Evolutionary conservation across 2,888 invertebrate genomes (phyloP).

Genomic region (Pyrrhia umbra): DNA sequence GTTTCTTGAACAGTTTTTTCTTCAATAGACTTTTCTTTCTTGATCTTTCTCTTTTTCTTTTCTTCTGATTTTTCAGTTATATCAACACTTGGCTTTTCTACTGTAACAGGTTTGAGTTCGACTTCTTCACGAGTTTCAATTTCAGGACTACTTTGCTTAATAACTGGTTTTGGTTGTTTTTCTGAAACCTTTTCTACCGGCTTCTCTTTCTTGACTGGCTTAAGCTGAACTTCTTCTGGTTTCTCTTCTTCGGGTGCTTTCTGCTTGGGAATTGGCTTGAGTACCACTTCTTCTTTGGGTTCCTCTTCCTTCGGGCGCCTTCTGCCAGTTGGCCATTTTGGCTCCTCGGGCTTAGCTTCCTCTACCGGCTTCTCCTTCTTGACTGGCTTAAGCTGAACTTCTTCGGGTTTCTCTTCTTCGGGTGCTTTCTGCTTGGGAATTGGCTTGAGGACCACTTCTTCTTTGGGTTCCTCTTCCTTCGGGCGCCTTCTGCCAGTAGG

Average conservation of each 20-base stretch:
- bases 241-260: conserved; percentile 16
- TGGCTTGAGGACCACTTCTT: conserved; percentile 6
- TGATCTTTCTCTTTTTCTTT: conserved; percentile 30
- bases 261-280: conserved; percentile 28
- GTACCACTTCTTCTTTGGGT: conserved; percentile 30
- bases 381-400: neutral
- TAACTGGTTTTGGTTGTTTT: conserved; percentile 23
- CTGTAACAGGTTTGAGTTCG: conserved; percentile 2
- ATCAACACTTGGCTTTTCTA: conserved; percentile 25
- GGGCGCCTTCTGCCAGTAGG: conserved; percentile 10
- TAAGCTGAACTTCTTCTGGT: neutral
- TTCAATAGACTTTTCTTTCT: conserved; percentile 65
- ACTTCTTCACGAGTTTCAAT: conserved; percentile 8
- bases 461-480: conserved; percentile 11
- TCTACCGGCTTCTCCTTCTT: conserved; percentile 5
- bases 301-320: conserved; percentile 22
- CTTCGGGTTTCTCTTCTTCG: neutral
- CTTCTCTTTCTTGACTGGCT: conserved; percentile 5
- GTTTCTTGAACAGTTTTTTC: conserved; percentile 51
- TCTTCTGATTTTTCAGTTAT: conserved; percentile 24
- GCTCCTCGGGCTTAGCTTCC: conserved; percentile 1
- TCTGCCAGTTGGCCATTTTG: conserved; percentile 21
- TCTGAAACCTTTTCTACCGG: conserved; percentile 1
- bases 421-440: conserved; percentile 6
- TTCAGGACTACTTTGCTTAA: conserved; percentile 21